Percentiles rank a stretch among this genome's conserved stretches.
Evolutionary conservation across 2,113 vertebrate species (phyloP).

Genomic region (Atractosteus spatula): DNA sequence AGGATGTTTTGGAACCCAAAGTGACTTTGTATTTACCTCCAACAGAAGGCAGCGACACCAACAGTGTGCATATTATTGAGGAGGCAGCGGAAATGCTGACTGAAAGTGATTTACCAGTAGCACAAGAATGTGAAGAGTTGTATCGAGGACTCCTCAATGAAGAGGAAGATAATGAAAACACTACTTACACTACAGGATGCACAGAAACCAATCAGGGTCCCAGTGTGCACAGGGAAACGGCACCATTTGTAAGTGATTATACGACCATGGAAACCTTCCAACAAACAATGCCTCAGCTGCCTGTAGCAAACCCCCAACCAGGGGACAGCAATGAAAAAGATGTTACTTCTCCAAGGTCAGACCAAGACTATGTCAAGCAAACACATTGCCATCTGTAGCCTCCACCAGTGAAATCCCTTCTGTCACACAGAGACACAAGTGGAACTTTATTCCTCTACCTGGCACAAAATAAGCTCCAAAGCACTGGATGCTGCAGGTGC

Average conservation of each 20-base stretch:
- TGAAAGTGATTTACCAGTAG: neutral
- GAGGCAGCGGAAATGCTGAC: conserved; percentile 12
- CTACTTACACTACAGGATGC: neutral
- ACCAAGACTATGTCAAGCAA: conserved; percentile 42
- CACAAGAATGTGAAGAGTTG: too few species aligned
- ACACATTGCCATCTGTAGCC: conserved; percentile 4
- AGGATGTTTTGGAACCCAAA: conserved; percentile 46
- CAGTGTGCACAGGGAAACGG: conserved; percentile 10
- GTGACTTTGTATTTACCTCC: conserved; percentile 39
- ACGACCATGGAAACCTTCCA: conserved; percentile 73
- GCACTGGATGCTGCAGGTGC: too few species aligned
- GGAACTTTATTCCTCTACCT: too few species aligned
- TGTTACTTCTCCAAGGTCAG: neutral
- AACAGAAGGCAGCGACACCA: conserved; percentile 41
- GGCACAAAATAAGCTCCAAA: too few species aligned
- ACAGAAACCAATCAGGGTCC: neutral
- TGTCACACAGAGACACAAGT: too few species aligned
- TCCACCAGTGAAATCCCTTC: too few species aligned
- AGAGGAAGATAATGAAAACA: neutral
- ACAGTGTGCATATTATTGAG: conserved; percentile 56
- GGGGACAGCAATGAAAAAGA: conserved; percentile 1
- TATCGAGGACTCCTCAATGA: too few species aligned
- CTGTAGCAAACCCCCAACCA: neutral
- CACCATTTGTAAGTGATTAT: conserved; percentile 57
- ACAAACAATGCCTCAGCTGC: conserved; percentile 28